Conservation (phyloP, 2,888 invertebrate species). For the Aspidapion aeneum region DNA sequence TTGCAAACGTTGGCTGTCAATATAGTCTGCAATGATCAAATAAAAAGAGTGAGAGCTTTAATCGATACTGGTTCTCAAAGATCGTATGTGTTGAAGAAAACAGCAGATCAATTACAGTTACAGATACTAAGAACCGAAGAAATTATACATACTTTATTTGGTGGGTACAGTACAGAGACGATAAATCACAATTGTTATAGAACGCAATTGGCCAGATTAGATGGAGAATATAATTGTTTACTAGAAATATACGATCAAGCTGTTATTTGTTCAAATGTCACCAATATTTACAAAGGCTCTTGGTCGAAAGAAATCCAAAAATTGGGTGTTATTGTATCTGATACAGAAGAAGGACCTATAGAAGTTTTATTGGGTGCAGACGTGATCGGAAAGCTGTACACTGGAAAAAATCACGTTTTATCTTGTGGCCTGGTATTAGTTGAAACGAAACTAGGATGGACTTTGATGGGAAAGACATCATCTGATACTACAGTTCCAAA, state of each 20-base stretch:
- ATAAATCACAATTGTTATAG: background rate
- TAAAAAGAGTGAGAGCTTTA: background rate
- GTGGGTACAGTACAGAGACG: background rate
- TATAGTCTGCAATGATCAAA: background rate
- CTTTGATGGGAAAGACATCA: background rate
- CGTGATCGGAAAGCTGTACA: background rate
- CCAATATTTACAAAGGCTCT: background rate
- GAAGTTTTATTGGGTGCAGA: background rate
- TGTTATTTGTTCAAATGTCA: background rate
- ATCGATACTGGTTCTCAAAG: background rate
- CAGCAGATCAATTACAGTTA: background rate
- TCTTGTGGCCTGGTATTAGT: background rate
- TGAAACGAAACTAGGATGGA: background rate
- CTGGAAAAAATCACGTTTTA: background rate
- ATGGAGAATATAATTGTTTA: background rate
- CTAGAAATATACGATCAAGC: background rate
- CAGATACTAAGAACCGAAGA: background rate
- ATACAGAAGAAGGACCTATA: background rate
- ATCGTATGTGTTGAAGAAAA: background rate
- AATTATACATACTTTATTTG: background rate
- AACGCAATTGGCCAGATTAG: background rate
- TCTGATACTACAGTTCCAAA: too few species aligned
- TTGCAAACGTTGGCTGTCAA: too few species aligned
- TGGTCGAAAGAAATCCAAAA: background rate
- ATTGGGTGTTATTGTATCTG: background rate